Base-by-base conservation (phyloP, 2,888 invertebrate species). In the Heliconius charithonia region DNA sequence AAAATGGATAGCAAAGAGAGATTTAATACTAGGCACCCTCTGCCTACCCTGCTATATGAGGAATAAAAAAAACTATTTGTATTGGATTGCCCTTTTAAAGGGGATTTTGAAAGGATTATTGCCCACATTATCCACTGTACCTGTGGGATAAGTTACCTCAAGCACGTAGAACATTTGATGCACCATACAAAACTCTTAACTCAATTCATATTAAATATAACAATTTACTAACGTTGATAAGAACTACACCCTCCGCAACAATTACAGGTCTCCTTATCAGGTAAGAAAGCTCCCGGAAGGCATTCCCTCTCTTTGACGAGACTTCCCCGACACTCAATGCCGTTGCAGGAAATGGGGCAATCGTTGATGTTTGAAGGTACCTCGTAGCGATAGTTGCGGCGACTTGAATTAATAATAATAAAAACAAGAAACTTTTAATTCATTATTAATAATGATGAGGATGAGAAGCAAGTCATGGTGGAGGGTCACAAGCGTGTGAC, bases 211-310 rank as follows among this genome's bases (percentile, higher is more conserved):
- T n/a, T n/a, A 59, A 59, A 25, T n/a, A 41, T 16, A n/a, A 51
- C 9, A 41, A 73, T 16, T 41, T 45, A 51, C 92, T 91, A 22
- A 94, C 93, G 94, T 29, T 91, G 89, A 78, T 89, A 93, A 27
- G 85, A 62, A 82, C 94, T 94, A 84, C 94, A 94, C 9, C 80
- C 84, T 0, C 94, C 94, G 13, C 94, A 94, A 81, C 94, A 94
- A 85, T 94, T 94, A 83, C 94, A 94, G 41, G 87, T 86, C 0
- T 89, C 87, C 79, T 85, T 90, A 74, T 92, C 91, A 0, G 94
- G 94, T 4, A 93, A 80, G 84, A 92, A 94, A 0, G 93, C 92
- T 0, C 94, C 94, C 0, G 83, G 84, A 0, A 85, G 63, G 56
- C 94, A 94, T 22, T 86, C 82, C 0, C 74, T 65, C 83, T 94